Percentiles rank a stretch among this genome's conserved stretches.
These are phyloP conservation scores for Cryptosula pallasiana DNA, from an alignment of 2,888 invertebrate genomes.

Conservation along the genomic window DNA sequence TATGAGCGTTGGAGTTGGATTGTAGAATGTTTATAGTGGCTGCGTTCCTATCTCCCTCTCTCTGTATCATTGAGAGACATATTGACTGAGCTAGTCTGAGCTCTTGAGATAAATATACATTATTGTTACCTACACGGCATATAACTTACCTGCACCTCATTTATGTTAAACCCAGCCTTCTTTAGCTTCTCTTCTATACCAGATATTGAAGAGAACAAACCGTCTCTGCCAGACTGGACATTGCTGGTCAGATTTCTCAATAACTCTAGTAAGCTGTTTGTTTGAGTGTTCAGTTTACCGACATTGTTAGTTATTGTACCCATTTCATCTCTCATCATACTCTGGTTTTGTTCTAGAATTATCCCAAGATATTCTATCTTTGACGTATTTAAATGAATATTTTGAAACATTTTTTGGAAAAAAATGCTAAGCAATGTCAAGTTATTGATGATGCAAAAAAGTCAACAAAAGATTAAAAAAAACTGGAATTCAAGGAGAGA, in stretches of 20 bases:
- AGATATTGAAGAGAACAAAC: not conserved
- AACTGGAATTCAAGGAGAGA: too few relatives aligned
- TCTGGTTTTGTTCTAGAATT: not conserved
- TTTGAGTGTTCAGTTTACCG: not conserved
- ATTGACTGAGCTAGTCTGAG: not conserved
- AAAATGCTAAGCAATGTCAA: too few relatives aligned
- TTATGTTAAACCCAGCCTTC: not conserved
- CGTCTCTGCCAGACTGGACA: not conserved
- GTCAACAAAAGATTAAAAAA: too few relatives aligned
- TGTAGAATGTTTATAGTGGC: not conserved
- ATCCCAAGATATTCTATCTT: too few relatives aligned
- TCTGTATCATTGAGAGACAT: not conserved
- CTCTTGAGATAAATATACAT: too few relatives aligned
- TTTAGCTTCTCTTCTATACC: constrained; percentile 5
- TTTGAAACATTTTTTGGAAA: too few relatives aligned
- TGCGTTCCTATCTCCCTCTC: constrained; percentile 7
- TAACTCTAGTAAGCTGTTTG: not conserved
- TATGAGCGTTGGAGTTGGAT: not conserved
- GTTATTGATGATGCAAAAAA: too few relatives aligned
- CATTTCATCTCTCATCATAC: not conserved
- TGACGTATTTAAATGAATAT: too few relatives aligned
- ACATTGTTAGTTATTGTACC: not conserved
- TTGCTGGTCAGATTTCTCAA: not conserved
- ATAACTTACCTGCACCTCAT: not conserved
- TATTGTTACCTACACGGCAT: not conserved